These are phyloP conservation scores for Gerris lacustris DNA, from an alignment of 2,888 invertebrate genomes.

Conservation along the genomic window DNA sequence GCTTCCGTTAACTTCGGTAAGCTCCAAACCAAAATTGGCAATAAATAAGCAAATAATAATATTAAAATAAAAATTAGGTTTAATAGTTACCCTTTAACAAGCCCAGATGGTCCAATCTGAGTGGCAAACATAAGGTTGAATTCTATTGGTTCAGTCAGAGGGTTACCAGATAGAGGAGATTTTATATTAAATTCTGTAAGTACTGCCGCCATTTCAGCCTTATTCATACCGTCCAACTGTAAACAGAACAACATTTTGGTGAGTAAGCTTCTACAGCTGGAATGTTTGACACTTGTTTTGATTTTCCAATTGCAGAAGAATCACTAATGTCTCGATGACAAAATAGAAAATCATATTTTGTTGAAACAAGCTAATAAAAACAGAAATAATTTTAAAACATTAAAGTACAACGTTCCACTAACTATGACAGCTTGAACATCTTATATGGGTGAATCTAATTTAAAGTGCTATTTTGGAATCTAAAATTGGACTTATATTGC, in stretches of 20 bases:
- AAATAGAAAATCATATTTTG: not conserved
- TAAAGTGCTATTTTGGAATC: too few species aligned
- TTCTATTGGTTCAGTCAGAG: constrained; percentile 87
- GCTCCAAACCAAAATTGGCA: too few species aligned
- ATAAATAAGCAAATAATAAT: too few species aligned
- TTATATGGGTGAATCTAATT: too few species aligned
- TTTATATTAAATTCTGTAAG: constrained; percentile 82
- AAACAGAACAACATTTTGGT: constrained; percentile 19
- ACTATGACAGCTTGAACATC: too few species aligned
- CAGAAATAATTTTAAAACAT: too few species aligned
- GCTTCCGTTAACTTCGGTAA: too few species aligned
- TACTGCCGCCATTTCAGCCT: constrained; percentile 75
- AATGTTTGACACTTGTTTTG: too few species aligned
- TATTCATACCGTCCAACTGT: constrained; percentile 78
- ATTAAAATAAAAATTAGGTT: too few species aligned
- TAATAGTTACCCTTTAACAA: constrained; percentile 61
- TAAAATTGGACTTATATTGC: too few species aligned
- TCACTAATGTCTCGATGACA: not conserved
- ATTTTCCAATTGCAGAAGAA: not conserved
- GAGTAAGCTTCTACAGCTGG: not conserved
- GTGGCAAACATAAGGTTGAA: constrained; percentile 99
- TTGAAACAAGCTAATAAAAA: too few species aligned
- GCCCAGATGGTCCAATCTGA: constrained; percentile 91
- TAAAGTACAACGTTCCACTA: too few species aligned
- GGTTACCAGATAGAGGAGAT: constrained; percentile 89